These are phyloP conservation scores for Helobdella robusta DNA, from an alignment of 2,888 invertebrate species.

Conservation along the genomic window DNA sequence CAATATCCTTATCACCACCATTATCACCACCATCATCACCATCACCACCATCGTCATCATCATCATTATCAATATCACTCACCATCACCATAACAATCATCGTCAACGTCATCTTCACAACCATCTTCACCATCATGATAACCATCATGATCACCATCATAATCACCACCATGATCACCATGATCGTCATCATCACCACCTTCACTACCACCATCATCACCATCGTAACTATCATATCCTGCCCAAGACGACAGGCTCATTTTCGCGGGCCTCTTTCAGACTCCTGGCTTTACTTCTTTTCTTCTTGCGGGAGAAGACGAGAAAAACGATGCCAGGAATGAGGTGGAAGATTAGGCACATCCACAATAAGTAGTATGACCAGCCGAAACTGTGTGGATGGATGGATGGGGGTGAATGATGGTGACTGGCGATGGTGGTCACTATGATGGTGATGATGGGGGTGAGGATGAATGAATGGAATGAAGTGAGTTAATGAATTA, in stretches of 20 bases:
- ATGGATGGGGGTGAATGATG: background rate
- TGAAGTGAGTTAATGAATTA: no score
- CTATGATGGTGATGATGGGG: no score
- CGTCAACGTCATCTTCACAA: background rate
- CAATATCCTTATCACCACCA: background rate
- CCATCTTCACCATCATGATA: background rate
- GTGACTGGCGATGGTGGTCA: no score
- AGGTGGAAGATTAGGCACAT: conserved; percentile 64
- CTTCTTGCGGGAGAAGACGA: conserved; percentile 71
- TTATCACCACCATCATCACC: conserved; percentile 5
- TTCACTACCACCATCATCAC: background rate
- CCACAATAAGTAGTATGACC: conserved; percentile 57
- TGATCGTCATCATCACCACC: background rate
- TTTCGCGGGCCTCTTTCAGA: conserved; percentile 73
- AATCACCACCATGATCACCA: background rate
- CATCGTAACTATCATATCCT: conserved; percentile 39
- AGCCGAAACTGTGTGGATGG: conserved; percentile 54
- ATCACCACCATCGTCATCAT: background rate
- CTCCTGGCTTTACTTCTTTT: conserved; percentile 73
- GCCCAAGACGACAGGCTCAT: conserved; percentile 70
- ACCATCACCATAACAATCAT: background rate
- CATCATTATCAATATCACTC: conserved; percentile 6
- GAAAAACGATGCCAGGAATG: conserved; percentile 62
- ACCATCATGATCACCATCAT: background rate
- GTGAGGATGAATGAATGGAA: no score